A percentile compares a stretch with the other conserved stretches of the same genome.
phyloP scores from a whole-genome alignment of 2,113 vertebrate genomes.

The Hippolais icterina region DNA sequence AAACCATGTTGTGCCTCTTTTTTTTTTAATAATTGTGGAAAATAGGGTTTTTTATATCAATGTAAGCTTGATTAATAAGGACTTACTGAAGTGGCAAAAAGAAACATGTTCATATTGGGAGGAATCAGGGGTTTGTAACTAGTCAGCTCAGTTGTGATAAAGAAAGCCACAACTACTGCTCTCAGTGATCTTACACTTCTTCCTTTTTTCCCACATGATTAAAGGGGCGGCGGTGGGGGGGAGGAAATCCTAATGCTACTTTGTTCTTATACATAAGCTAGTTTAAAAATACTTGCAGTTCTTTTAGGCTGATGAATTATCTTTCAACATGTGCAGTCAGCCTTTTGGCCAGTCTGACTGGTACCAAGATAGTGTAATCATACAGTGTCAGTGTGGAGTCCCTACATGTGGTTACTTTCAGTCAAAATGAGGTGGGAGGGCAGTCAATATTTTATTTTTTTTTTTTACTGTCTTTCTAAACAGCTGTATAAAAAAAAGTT shows the following conservation, averaged over 20 bases:
- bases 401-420: neutral
- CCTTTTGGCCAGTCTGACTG: neutral
- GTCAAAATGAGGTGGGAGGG: neutral
- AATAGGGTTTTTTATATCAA: neutral
- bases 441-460: slow-evolving; percentile 46
- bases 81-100: neutral
- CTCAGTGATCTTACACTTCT: neutral
- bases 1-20: neutral
- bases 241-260: neutral
- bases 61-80: neutral
- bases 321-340: neutral
- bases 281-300: neutral
- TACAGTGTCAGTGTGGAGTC: neutral
- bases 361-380: neutral
- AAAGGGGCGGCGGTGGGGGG: neutral
- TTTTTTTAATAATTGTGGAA: neutral
- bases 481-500: slow-evolving; percentile 72
- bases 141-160: neutral
- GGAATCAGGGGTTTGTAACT: neutral
- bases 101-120: neutral
- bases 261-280: neutral
- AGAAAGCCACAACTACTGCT: neutral
- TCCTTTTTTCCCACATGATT: neutral
- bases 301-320: neutral
- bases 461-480: slow-evolving; percentile 72